A percentile compares a stretch with the other conserved stretches of the same genome.
Evolutionary conservation across 2,888 invertebrate species (phyloP).

Genomic region (Synergus laeviventris): DNA sequence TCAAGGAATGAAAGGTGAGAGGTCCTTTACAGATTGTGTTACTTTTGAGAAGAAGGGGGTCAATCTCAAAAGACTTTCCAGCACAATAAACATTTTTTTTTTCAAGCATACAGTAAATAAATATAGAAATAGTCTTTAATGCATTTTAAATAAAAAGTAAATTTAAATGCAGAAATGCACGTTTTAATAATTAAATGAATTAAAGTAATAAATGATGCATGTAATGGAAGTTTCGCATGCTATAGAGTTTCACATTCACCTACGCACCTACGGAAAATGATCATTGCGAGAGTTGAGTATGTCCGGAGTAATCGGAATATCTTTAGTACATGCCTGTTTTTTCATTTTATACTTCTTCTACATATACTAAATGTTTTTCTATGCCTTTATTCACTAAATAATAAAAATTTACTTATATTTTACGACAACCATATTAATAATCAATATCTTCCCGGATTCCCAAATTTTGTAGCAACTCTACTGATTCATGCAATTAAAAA

Average conservation of each 20-base stretch:
- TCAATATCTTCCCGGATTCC: not conserved
- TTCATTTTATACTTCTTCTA: not conserved
- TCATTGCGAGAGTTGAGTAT: not conserved
- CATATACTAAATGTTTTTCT: not conserved
- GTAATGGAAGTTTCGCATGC: conserved; percentile 34
- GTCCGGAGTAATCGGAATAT: not conserved
- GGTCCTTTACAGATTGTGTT: not conserved
- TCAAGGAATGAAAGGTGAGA: too few relatives aligned
- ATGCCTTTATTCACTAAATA: not conserved
- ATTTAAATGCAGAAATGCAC: not conserved
- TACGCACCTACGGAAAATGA: conserved; percentile 2
- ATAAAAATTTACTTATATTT: not conserved
- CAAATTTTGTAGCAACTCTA: not conserved
- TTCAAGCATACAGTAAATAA: too few relatives aligned
- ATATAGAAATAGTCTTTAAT: not conserved
- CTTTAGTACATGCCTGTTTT: conserved; percentile 2
- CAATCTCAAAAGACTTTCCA: not conserved
- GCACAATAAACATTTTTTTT: not conserved
- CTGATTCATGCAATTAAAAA: not conserved
- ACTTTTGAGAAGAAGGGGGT: not conserved
- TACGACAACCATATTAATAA: not conserved
- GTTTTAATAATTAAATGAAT: conserved; percentile 15
- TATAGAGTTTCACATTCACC: conserved; percentile 30
- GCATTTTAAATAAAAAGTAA: not conserved
- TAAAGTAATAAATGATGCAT: conserved; percentile 12